Evolutionary conservation across 2,113 vertebrate species (phyloP), one percentile per base, ranked within the genome.

Genomic region (Crotalus tigris): DNA sequence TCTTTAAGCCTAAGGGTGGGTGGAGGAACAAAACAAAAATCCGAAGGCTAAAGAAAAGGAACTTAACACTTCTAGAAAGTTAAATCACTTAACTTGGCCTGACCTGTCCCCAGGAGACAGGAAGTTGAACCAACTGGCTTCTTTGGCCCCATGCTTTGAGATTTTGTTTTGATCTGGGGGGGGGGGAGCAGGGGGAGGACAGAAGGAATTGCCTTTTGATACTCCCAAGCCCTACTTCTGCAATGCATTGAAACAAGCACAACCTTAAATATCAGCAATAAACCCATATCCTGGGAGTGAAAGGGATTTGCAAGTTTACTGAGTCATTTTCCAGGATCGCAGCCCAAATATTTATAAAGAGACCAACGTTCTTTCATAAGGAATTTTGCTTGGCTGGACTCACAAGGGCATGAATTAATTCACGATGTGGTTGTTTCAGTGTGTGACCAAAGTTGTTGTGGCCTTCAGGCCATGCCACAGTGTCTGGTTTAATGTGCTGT

Each of bases 31-130:
- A 59, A 93, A 93, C 46, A 46, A 11, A 61, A 93, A 93, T 93
- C 91, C 90, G 4, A 0, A 58, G 39, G 19, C 33, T 39, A 89
- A 21, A 89, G n/a, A 89, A 89, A 69, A 61, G 0, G 0, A 17
- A 15, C 23, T 11, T 85, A 51, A 58, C 57, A 92, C 64, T 33
- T 46, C 3, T 54, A 5, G 55, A 90, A 6, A 69, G 1, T 92
- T 92, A 91, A 94, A 88, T 59, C 0, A 0, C 93, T 94, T n/a
- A 94, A 94, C 91, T 92, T 53, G 59, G 92, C 57, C 81, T 92
- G 91, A 90, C 81, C 88, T 81, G 46, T 89, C 87, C 90, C 58
- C 91, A 90, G 64, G 29, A 85, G 85, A 88, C 91, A 94, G 89
- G 89, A 64, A 59, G 59, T 46, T 61, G 90, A 90, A 64, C 29